Percentiles rank a stretch among this genome's conserved stretches.
phyloP scores from a whole-genome alignment of 2,888 invertebrate species.

The Mythimna pallens region DNA sequence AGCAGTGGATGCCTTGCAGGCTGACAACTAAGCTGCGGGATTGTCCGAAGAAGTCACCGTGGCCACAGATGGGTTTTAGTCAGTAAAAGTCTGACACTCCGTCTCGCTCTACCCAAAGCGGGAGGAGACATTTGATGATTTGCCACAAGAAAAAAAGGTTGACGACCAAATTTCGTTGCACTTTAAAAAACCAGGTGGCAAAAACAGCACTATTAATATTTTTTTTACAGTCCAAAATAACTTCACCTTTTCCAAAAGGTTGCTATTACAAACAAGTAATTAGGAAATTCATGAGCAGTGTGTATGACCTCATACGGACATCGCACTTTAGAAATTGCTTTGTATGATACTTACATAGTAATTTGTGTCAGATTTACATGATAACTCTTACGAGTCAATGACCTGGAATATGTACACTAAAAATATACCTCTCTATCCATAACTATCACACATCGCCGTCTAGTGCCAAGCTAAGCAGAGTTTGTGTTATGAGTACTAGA shows the following conservation, averaged over 20 bases:
- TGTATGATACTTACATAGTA: constrained; percentile 14
- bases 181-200: not conserved
- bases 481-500: too few species aligned
- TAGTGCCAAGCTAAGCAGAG: too few species aligned
- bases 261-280: not conserved
- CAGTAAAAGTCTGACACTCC: too few species aligned
- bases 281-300: constrained; percentile 21
- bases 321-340: constrained; percentile 39
- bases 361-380: constrained; percentile 35
- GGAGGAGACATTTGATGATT: too few species aligned
- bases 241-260: constrained; percentile 9
- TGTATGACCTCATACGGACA: constrained; percentile 30
- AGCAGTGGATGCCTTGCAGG: too few species aligned
- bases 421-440: not conserved
- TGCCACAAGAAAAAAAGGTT: too few species aligned
- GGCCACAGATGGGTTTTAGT: too few species aligned
- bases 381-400: constrained; percentile 35
- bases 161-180: not conserved
- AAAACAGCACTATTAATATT: not conserved
- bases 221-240: not conserved
- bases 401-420: constrained; percentile 29
- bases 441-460: too few species aligned
- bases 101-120: too few species aligned
- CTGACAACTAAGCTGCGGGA: too few species aligned
- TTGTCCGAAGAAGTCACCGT: too few species aligned